These are phyloP conservation scores for Thymallus thymallus DNA, from an alignment of 2,113 vertebrate genomes.

Conservation along the genomic window DNA sequence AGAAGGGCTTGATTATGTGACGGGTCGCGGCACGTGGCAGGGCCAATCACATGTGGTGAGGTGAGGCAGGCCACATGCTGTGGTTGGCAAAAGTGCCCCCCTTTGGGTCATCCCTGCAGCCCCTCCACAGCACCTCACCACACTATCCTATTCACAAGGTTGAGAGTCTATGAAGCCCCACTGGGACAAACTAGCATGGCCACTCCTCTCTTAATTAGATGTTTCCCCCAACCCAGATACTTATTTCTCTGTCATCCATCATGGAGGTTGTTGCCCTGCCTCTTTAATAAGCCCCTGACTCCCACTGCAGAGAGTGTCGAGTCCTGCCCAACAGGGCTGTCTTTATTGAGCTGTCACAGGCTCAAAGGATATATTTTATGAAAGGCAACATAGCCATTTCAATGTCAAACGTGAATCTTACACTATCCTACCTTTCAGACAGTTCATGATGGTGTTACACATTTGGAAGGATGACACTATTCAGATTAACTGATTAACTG, in stretches of 20 bases:
- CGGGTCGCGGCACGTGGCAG: slow-evolving; percentile 37
- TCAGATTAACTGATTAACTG: too few species aligned
- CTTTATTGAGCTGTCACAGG: slow-evolving; percentile 45
- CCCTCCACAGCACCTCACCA: slow-evolving; percentile 41
- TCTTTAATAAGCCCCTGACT: slow-evolving; percentile 30
- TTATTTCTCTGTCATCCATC: slow-evolving; percentile 65
- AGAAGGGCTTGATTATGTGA: slow-evolving; percentile 67
- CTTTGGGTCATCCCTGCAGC: slow-evolving; percentile 55
- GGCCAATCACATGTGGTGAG: slow-evolving; percentile 55
- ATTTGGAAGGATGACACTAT: too few species aligned
- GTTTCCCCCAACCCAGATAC: slow-evolving; percentile 57
- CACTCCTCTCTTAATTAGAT: slow-evolving; percentile 63
- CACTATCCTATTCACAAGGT: slow-evolving; percentile 62
- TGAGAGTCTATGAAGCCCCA: slow-evolving; percentile 43
- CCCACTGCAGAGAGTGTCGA: slow-evolving; percentile 27
- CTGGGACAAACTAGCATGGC: slow-evolving; percentile 52
- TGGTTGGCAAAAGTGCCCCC: slow-evolving; percentile 66
- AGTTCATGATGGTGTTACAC: too few species aligned
- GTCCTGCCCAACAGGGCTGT: slow-evolving; percentile 49
- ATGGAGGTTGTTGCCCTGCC: slow-evolving; percentile 52
- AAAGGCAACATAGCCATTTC: too few species aligned
- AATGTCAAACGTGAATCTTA: too few species aligned
- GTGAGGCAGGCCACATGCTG: slow-evolving; percentile 51
- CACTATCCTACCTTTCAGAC: too few species aligned
- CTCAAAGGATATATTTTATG: too few species aligned